Conservation (phyloP, 2,113 vertebrate species). For the Protobothrops mucrosquamatus region DNA sequence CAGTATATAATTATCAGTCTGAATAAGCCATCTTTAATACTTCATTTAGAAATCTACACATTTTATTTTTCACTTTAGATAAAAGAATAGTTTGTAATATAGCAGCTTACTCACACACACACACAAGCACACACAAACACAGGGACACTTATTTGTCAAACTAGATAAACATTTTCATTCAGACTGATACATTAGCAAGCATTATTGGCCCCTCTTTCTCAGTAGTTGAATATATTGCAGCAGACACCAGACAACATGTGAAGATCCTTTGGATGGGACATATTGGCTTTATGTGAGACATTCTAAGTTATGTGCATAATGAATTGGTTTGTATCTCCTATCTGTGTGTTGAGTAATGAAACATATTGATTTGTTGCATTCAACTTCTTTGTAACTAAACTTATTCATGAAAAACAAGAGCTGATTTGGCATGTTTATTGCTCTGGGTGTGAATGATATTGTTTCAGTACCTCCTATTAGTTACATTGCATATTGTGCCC, state of each 20-base stretch:
- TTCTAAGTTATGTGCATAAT: conserved; percentile 36
- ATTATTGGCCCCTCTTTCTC: fast-evolving
- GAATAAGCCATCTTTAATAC: conserved; percentile 50
- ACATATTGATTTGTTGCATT: conserved; percentile 38
- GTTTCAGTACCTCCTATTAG: conserved; percentile 29
- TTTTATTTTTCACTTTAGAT: conserved; percentile 43
- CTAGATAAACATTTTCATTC: conserved; percentile 22
- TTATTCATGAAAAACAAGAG: conserved; percentile 40
- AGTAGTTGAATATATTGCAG: background rate
- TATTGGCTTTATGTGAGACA: background rate
- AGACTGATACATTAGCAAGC: background rate
- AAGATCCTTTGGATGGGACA: background rate
- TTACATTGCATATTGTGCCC: conserved; percentile 15
- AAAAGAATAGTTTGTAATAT: conserved; percentile 48
- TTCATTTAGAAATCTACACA: conserved; percentile 51
- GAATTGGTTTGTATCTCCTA: conserved; percentile 39
- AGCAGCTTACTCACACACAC: background rate
- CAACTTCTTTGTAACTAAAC: conserved; percentile 9
- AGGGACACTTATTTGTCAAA: conserved; percentile 25
- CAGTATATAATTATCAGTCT: conserved; percentile 47
- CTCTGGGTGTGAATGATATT: conserved; percentile 46
- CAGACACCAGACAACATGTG: background rate
- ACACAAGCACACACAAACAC: no score
- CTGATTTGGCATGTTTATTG: conserved; percentile 45
- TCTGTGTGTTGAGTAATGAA: conserved; percentile 37